A percentile compares a stretch with the other conserved stretches of the same genome.
Evolutionary conservation across 2,113 vertebrate species (phyloP).

Genomic region (Callorhinus ursinus): DNA sequence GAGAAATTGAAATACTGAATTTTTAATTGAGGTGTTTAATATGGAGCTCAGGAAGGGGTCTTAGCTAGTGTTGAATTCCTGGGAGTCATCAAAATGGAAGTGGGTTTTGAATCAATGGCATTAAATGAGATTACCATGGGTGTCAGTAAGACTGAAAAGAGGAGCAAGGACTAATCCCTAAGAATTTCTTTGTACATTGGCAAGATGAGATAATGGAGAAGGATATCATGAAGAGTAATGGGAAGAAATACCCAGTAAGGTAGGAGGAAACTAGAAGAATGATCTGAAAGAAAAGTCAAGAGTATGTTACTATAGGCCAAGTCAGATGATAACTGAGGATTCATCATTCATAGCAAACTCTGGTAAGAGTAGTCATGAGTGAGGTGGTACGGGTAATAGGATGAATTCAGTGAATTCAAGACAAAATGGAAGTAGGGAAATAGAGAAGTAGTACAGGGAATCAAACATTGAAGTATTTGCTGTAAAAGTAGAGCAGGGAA

Average conservation of each 20-base stretch:
- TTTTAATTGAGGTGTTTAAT: background rate
- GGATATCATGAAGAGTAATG: background rate
- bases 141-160: background rate
- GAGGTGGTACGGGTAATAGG: background rate
- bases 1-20: background rate
- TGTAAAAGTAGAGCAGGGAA: background rate
- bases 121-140: background rate
- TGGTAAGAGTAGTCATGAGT: background rate
- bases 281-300: background rate
- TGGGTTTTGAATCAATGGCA: background rate
- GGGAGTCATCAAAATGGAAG: background rate
- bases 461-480: background rate
- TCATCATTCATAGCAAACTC: background rate
- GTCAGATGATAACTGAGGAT: background rate
- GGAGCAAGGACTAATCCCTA: background rate
- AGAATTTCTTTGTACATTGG: background rate
- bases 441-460: background rate
- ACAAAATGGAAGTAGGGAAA: background rate
- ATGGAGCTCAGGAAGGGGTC: background rate
- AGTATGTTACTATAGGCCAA: background rate
- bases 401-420: background rate
- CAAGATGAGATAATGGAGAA: background rate
- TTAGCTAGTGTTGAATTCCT: background rate
- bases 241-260: background rate
- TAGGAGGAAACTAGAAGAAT: background rate